A percentile compares a stretch with the other conserved stretches of the same genome.
Evolutionary conservation across 2,797 vertebrate genomes (phyloP).

Genomic region (Poeciliopsis presidionis): DNA sequence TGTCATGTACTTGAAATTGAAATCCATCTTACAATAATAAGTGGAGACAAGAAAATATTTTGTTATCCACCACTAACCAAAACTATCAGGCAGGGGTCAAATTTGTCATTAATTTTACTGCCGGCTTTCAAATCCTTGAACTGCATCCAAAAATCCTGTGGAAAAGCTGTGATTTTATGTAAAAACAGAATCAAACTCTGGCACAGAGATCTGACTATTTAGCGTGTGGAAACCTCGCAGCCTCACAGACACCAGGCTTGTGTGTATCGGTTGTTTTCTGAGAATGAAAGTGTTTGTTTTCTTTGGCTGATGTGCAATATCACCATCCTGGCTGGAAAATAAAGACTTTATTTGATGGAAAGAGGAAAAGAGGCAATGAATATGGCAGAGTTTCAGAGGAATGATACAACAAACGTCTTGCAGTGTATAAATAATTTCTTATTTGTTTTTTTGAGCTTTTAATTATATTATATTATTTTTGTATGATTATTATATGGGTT

Average conservation of each 20-base stretch:
- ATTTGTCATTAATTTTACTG: constrained; percentile 5
- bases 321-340: neutral
- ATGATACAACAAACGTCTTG: neutral
- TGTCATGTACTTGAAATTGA: neutral
- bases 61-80: neutral
- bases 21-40: neutral
- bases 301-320: constrained; percentile 11
- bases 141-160: constrained; percentile 8
- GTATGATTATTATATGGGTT: neutral
- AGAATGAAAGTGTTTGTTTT: neutral
- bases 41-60: neutral
- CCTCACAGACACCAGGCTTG: neutral
- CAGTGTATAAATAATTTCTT: constrained; percentile 1
- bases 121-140: neutral
- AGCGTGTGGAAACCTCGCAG: constrained; percentile 7
- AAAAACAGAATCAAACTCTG: neutral
- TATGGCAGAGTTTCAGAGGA: neutral
- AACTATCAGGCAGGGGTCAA: neutral
- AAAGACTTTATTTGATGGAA: constrained; percentile 4
- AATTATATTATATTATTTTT: constrained; percentile 1
- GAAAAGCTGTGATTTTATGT: constrained; percentile 13
- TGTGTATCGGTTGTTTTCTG: constrained; percentile 1
- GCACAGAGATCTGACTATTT: neutral
- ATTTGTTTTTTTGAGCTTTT: constrained; percentile 10
- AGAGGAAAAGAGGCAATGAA: neutral